Base-by-base conservation (phyloP, 2,113 vertebrate genomes). In the Brachyhypopomus occidentalis region DNA sequence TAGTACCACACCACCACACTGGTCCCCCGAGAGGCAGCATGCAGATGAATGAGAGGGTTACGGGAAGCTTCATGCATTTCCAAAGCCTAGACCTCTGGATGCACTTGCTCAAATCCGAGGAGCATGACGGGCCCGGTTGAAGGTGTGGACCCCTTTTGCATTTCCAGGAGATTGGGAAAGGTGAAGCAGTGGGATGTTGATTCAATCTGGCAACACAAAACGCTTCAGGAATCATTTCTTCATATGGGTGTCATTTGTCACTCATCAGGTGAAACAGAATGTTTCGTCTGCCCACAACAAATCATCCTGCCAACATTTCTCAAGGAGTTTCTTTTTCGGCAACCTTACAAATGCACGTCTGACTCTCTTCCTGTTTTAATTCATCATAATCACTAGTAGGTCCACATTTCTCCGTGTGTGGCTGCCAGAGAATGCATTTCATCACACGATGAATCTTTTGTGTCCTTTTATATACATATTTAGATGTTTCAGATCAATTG, bases 191-290 rank as follows among this genome's bases (percentile, higher is more conserved):
- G 71, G 59, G 75, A 56, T 67, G 79, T 78, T 85, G 79, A 87
- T 85, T 84, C 27, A 30, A 84, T 62, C 82, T 75, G 84, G 85
- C 84, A 77, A 81, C 71, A 83, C 22, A 79, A 78, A 78, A 75
- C 60, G 48, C 72, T 85, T 78, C 63, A 85, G 78, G 72, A 67
- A 69, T 85, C 20, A 36, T 71, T 81, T 84, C 75, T 87, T 88
- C 81, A 86, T 76, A 79, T 55, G 27, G 84, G 83, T 74, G 85
- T 84, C 84, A 72, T 87, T 88, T 56, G 84, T 90, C 88, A 87
- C 88, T 90, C 83, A 88, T 85, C 83, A 87, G 82, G 74, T 78
- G 75, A 81, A 86, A 75, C 45, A 19, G 27, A n/a, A 58, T 8
- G n/a, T 72, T 81, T 83, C 82, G 75, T 85, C 79, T 83, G 69